Percentiles rank a stretch among this genome's conserved stretches.
Conservation (phyloP, 2,888 invertebrate genomes). For the Polydrusus pterygomalis region DNA sequence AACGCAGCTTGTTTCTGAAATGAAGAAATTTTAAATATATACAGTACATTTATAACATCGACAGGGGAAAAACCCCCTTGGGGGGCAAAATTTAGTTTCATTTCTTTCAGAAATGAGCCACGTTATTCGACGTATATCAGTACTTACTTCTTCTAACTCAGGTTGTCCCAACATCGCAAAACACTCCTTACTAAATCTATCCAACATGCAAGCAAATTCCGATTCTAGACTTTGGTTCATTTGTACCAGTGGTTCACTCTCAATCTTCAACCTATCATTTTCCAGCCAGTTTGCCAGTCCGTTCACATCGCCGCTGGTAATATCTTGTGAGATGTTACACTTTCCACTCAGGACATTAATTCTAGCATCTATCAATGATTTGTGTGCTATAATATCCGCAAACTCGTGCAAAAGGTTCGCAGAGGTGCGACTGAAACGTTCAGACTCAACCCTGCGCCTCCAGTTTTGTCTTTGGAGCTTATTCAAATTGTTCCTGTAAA, state of each 20-base stretch:
- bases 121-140: background rate
- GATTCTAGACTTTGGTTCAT: constrained; percentile 76
- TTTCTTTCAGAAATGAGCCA: too few relatives aligned
- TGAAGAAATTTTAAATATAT: too few relatives aligned
- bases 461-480: constrained; percentile 74
- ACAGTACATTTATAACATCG: too few relatives aligned
- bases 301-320: constrained; percentile 49
- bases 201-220: constrained; percentile 81
- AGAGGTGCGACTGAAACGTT: constrained; percentile 71
- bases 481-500: constrained; percentile 80
- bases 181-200: constrained; percentile 76
- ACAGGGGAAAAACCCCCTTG: too few relatives aligned
- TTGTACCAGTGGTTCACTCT: constrained; percentile 72
- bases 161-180: constrained; percentile 71
- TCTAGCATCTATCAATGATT: constrained; percentile 85
- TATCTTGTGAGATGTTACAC: constrained; percentile 56
- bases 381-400: constrained; percentile 83
- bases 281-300: constrained; percentile 64
- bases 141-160: constrained; percentile 61
- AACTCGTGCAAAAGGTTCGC: constrained; percentile 78
- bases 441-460: constrained; percentile 72
- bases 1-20: too few relatives aligned
- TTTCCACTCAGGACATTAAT: constrained; percentile 79
- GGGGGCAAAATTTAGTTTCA: too few relatives aligned
- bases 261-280: constrained; percentile 71